phyloP scores from a whole-genome alignment of 2,113 vertebrate genomes.

The Phoenicopterus ruber region DNA sequence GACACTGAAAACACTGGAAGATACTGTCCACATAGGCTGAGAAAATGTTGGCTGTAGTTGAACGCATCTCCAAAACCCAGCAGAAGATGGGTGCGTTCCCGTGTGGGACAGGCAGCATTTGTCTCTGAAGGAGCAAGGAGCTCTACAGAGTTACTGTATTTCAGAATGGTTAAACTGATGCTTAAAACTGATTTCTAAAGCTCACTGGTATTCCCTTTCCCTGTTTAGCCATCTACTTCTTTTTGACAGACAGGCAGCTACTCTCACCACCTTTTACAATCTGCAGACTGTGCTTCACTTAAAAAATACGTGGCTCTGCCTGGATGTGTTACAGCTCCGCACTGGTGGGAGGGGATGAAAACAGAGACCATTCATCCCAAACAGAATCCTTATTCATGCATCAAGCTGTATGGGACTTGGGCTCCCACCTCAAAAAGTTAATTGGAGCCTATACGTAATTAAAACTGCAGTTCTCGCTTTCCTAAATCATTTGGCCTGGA shows the following conservation, averaged over 20 bases:
- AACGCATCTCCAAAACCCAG: rapidly evolving
- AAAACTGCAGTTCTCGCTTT: background rate
- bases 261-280: background rate
- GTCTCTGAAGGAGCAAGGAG: background rate
- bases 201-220: background rate
- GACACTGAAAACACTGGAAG: background rate
- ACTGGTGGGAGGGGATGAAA: background rate
- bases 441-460: background rate
- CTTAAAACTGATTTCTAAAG: background rate
- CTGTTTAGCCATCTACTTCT: background rate
- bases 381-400: conserved; percentile 24
- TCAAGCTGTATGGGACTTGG: background rate
- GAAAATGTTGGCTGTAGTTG: background rate
- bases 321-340: background rate
- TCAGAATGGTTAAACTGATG: background rate
- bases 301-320: background rate
- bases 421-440: background rate
- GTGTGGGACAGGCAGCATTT: background rate
- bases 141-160: background rate
- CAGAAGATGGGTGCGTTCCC: background rate
- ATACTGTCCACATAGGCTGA: background rate
- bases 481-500: background rate
- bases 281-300: background rate
- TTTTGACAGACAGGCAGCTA: background rate
- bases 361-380: conserved; percentile 13